phyloP scores from a whole-genome alignment of 1,140 invertebrate genomes.

The Cyrtorhinus lividipennis region DNA sequence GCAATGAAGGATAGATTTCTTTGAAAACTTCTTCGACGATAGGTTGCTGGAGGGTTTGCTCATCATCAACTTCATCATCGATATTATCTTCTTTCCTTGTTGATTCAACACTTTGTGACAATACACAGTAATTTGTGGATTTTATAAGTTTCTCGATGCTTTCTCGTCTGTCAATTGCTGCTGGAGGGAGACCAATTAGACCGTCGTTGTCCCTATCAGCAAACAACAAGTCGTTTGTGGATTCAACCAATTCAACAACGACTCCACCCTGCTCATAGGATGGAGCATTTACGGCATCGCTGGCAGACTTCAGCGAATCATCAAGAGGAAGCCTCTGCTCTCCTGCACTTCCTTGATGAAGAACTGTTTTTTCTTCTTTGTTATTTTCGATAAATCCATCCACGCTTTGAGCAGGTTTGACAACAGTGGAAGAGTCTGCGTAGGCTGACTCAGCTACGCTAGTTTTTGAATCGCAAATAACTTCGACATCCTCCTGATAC shows the following conservation, averaged over 20 bases:
- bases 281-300: too few species aligned
- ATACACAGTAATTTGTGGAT: not conserved
- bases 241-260: not conserved
- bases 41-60: not conserved
- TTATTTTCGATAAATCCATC: not conserved
- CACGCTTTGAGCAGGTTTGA: too few species aligned
- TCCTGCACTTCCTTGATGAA: not conserved
- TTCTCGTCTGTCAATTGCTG: not conserved
- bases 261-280: not conserved
- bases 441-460: too few species aligned
- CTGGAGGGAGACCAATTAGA: not conserved
- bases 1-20: too few species aligned
- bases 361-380: not conserved
- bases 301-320: too few species aligned
- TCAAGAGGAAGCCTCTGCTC: not conserved
- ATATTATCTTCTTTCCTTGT: not conserved
- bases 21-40: not conserved
- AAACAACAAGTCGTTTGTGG: not conserved
- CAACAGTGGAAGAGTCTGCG: not conserved
- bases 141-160: not conserved
- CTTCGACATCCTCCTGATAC: too few species aligned
- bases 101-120: not conserved
- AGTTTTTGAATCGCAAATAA: too few species aligned
- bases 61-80: not conserved
- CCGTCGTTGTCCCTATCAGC: not conserved